These are phyloP conservation scores for Scomber japonicus DNA, from an alignment of 2,113 vertebrate genomes.

Conservation along the genomic window DNA sequence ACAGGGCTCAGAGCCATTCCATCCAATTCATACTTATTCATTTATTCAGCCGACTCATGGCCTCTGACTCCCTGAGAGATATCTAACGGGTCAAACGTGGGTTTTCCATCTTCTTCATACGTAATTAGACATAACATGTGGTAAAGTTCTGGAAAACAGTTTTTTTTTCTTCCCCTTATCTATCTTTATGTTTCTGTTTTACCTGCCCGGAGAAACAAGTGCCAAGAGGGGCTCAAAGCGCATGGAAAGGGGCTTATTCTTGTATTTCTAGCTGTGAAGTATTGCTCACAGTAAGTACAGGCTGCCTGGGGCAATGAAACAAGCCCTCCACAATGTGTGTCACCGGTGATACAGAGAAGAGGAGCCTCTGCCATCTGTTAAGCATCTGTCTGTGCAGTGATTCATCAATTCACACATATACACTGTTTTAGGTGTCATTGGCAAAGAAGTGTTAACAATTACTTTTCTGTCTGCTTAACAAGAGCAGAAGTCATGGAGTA, in stretches of 20 bases:
- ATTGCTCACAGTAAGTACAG: conserved; percentile 54
- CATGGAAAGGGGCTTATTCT: conserved; percentile 25
- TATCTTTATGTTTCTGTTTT: conserved; percentile 31
- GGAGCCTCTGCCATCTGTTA: conserved; percentile 66
- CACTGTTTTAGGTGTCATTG: conserved; percentile 36
- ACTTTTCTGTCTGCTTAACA: conserved; percentile 6
- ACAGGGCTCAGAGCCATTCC: conserved; percentile 62
- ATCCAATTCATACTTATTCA: conserved; percentile 71
- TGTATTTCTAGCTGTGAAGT: conserved; percentile 36
- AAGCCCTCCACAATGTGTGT: conserved; percentile 67
- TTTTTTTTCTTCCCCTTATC: conserved; percentile 2
- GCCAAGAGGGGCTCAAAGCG: not conserved
- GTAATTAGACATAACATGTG: conserved; percentile 59
- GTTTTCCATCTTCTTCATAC: conserved; percentile 62
- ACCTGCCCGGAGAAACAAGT: conserved; percentile 13
- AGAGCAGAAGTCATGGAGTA: not conserved
- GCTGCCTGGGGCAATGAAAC: conserved; percentile 39
- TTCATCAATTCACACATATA: conserved; percentile 54
- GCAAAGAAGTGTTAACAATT: conserved; percentile 49
- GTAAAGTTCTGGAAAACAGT: conserved; percentile 29
- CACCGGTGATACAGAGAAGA: conserved; percentile 47
- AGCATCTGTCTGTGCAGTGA: conserved; percentile 68
- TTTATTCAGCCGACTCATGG: conserved; percentile 71
- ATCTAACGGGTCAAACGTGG: conserved; percentile 53
- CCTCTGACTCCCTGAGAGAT: conserved; percentile 46